Base-by-base conservation (phyloP, 2,888 invertebrate species). In the Linnaemya vulpina region DNA sequence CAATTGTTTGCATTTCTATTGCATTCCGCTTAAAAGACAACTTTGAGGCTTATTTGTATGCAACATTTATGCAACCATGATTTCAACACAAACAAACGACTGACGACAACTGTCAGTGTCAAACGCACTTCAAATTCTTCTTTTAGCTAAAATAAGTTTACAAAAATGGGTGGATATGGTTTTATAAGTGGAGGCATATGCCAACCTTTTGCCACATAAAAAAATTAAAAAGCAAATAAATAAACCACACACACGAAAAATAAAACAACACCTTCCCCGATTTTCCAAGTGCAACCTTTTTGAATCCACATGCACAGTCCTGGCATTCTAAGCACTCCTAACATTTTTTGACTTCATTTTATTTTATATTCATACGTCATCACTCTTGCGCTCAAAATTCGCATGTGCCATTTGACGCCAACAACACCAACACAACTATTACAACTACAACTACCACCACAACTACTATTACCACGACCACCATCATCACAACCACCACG, bases 91-190 rank as follows among this genome's bases (percentile, higher is more conserved):
- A 35, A 46, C 46, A 90, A 90, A 30, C n/a, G 58, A 15, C 30
- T 60, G 63, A 40, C 15, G 67, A 67, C 90, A 89, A 88, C 91
- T 91, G 90, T 90, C 90, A 91, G 89, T 91, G 91, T 90, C 90
- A 90, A 85, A 79, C 73, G 76, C 78, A 81, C 73, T 86, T 77
- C 15, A 53, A 51, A 13, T 49, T 71, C 60, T 75, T 75, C 49
- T 70, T 62, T 68, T 63, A 78, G 77, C 73, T 70, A 65, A n/a
- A 60, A 17, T 40, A 43, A 60, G 68, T 76, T 55, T 35, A 30
- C 10, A 55, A 46, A 67, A 67, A 73, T 74, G 58, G 17, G 40
- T 30, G 58, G 3, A 46, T 40, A 11, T 40, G 11, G 58, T 13
- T 43, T 58, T 30, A 30, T 43, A 35, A 68, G 20, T 30, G 51